Base-by-base conservation (phyloP, 2,888 invertebrate species). In the Pterobdella sp. region DNA sequence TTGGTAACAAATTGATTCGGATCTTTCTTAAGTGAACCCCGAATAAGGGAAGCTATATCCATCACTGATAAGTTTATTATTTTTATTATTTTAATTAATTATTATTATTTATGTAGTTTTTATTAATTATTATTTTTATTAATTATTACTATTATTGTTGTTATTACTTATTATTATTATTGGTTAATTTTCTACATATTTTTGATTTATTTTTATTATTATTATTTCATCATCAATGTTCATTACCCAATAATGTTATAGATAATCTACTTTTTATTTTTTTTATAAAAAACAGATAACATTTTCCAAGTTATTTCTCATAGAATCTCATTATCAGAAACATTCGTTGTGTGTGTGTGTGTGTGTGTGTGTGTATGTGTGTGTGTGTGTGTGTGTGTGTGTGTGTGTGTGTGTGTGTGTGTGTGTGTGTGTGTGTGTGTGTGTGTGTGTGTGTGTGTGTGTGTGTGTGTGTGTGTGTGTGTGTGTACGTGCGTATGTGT, bases 351-450 rank as follows among this genome's bases (percentile, higher is more conserved):
- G 60, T 56, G 60, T 56, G 7, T 56, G 60, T 56, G n/a, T 56
- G 60, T 56, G 60, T 56, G 60, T 56, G 7, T 65, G 65, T 65
- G 14, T 65, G 65, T 65, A 29, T 65, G 65, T 65, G 4, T 65
- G 14, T 65, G n/a, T 65, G 65, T 65, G 65, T 65, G 35, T 65
- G 14, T 65, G 35, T 65, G 32, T 65, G 35, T 65, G 65, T 65
- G 35, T 65, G 14, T 65, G 35, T 65, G 32, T 65, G 35, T 65
- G 65, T 65, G 35, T 65, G 14, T 65, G 35, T 65, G 32, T 65
- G 35, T 65, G 65, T 65, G 35, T 65, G 14, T 65, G 35, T 65
- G 32, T 65, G 35, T 65, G 65, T 65, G 35, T 65, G 14, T 65
- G 35, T 65, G 32, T 65, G 35, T 65, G 65, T 32, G 65, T 65